A percentile compares a stretch with the other conserved stretches of the same genome.
Evolutionary conservation across 2,888 invertebrate species (phyloP).

Genomic region (Invenusta paracnida): DNA sequence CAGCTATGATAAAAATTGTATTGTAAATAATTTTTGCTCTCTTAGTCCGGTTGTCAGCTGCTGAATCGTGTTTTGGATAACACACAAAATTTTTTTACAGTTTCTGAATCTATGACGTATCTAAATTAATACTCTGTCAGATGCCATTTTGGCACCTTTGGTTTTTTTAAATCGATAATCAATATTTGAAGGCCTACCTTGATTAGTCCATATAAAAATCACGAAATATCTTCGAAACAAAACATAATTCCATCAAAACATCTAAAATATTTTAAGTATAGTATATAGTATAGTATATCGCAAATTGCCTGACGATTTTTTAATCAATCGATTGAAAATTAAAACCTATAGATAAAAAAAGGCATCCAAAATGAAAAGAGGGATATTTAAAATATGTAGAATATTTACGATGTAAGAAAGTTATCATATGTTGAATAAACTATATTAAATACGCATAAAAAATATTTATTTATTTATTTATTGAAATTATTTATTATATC

Average conservation of each 20-base stretch:
- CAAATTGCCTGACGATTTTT: background rate
- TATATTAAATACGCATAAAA: background rate
- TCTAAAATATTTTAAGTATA: background rate
- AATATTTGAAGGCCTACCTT: too few relatives aligned
- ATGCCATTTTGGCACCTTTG: background rate
- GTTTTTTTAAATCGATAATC: background rate
- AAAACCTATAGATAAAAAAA: background rate
- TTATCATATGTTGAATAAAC: background rate
- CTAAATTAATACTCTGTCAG: background rate
- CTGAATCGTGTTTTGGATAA: background rate
- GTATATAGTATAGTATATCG: background rate
- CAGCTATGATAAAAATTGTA: too few relatives aligned
- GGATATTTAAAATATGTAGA: background rate
- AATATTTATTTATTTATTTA: background rate
- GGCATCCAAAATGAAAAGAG: background rate
- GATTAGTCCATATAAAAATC: background rate
- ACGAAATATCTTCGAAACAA: too few relatives aligned
- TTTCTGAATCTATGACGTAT: background rate
- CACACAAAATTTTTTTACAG: background rate
- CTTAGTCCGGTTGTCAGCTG: background rate
- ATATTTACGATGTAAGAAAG: background rate
- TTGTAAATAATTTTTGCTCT: too few relatives aligned
- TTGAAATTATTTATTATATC: too few relatives aligned
- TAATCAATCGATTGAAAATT: background rate
- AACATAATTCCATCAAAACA: too few relatives aligned